Base-by-base conservation (phyloP, 2,888 invertebrate genomes). In the Hermaeophaga mercurialis region DNA sequence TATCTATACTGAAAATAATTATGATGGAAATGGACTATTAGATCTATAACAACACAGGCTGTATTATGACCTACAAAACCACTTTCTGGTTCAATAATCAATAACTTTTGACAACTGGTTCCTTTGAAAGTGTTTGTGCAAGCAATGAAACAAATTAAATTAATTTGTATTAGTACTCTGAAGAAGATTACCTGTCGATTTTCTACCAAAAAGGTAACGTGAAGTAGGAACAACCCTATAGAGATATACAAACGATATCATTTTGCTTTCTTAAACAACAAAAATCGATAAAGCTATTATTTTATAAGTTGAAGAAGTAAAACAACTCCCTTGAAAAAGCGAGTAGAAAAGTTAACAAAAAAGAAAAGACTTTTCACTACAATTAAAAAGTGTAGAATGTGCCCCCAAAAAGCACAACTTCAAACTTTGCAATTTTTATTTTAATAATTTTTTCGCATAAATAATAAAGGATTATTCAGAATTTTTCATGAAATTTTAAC, bases 41-140 rank as follows among this genome's bases (percentile, higher is more conserved):
- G 17, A 58, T 12, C 34, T 39, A 22, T 14, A 41, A n/a, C 24
- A 41, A 39, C 58, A 50, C 47, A 54, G 24, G 8, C 50, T 18
- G 58, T 58, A 26, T 18, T 55, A 2, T 34, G n/a, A 28, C 55
- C 50, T 18, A 34, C 36, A 31, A 39, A 54, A 46, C 45, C 36
- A 8, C 31, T 54, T 31, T 33, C 28, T 12, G 31, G 12, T 9
- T 34, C 45, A n/a, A n/a, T n/a, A n/a, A n/a, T n/a, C n/a, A n/a
- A n/a, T n/a, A 18, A 41, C 52, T 11, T 46, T 48, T 52, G 55
- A 55, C 38, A 59, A 55, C 24, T 59, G 52, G 59, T 55, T 59
- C 39, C 48, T 7, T 52, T 31, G 11, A 38, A 45, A 12, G 55
- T 55, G 43, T 36, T 58, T 6, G 43, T 50, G 34, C 36, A 34